phyloP scores from a whole-genome alignment of 2,113 vertebrate genomes.

The Nestor notabilis region DNA sequence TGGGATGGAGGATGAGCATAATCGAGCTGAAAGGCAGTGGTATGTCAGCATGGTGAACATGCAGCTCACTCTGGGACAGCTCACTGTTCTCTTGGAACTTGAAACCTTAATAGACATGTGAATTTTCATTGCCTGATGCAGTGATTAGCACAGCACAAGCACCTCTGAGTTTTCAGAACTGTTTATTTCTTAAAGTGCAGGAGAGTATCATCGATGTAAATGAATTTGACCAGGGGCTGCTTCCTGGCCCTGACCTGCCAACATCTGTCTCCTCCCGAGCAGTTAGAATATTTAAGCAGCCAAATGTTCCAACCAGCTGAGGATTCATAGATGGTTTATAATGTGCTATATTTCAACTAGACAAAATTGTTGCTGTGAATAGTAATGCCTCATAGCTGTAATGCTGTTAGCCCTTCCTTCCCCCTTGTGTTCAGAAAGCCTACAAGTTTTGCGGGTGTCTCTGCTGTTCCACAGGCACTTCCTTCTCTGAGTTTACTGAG shows the following conservation, averaged over 20 bases:
- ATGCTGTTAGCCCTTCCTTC: not conserved
- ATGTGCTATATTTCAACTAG: not conserved
- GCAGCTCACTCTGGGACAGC: not conserved
- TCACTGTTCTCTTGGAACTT: not conserved
- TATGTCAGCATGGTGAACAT: not conserved
- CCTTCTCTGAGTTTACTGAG: not conserved
- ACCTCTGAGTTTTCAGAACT: not conserved
- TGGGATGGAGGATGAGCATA: not conserved
- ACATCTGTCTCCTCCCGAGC: not conserved
- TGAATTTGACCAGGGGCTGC: not conserved
- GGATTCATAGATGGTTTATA: not conserved
- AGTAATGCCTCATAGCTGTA: not conserved
- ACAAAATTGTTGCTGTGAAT: not conserved
- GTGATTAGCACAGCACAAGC: not conserved
- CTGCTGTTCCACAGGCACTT: rapidly evolving
- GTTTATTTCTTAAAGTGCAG: not conserved
- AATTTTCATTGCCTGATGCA: not conserved
- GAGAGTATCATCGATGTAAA: not conserved
- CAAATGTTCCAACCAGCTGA: not conserved
- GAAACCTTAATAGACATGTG: not conserved
- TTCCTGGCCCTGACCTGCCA: not conserved
- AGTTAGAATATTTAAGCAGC: not conserved
- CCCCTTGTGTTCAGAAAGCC: not conserved
- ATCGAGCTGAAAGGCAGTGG: rapidly evolving
- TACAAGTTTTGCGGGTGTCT: not conserved